A percentile compares a stretch with the other conserved stretches of the same genome.
phyloP scores from a whole-genome alignment of 2,888 invertebrate genomes.

The Incurvaria masculella region DNA sequence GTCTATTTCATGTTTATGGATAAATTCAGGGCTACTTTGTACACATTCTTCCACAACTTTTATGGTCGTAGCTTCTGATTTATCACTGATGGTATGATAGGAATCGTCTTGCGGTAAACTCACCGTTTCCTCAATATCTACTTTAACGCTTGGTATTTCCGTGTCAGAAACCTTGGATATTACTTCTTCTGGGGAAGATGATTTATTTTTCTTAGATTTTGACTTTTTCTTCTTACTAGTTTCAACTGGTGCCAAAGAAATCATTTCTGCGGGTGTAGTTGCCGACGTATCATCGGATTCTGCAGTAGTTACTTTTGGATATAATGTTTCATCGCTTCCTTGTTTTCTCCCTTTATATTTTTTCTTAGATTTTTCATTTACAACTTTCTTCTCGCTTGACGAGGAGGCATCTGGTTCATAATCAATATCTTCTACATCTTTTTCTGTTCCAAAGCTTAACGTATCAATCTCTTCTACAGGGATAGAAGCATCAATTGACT shows the following conservation, averaged over 20 bases:
- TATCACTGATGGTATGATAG: constrained; percentile 57
- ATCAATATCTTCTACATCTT: constrained; percentile 57
- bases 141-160: constrained; percentile 34
- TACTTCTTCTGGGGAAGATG: constrained; percentile 33
- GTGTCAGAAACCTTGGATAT: constrained; percentile 17
- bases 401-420: constrained; percentile 71
- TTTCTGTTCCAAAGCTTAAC: constrained; percentile 32
- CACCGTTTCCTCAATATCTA: constrained; percentile 45
- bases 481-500: constrained; percentile 24
- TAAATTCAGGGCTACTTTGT: constrained; percentile 46
- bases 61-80: constrained; percentile 56
- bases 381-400: constrained; percentile 26
- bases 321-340: constrained; percentile 38
- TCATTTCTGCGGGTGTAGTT: constrained; percentile 28
- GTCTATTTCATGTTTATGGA: constrained; percentile 45
- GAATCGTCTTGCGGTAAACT: constrained; percentile 57
- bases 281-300: constrained; percentile 37
- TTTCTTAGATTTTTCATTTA: constrained; percentile 40
- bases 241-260: constrained; percentile 21
- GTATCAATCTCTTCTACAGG: constrained; percentile 19
- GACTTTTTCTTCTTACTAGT: constrained; percentile 47
- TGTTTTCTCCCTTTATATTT: constrained; percentile 46
- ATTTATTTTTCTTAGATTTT: constrained; percentile 27
- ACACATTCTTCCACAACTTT: constrained; percentile 66
- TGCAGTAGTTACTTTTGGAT: constrained; percentile 37